Evolutionary conservation across 1,140 invertebrate genomes (phyloP).

Genomic region (Pemphigus obesinymphae): DNA sequence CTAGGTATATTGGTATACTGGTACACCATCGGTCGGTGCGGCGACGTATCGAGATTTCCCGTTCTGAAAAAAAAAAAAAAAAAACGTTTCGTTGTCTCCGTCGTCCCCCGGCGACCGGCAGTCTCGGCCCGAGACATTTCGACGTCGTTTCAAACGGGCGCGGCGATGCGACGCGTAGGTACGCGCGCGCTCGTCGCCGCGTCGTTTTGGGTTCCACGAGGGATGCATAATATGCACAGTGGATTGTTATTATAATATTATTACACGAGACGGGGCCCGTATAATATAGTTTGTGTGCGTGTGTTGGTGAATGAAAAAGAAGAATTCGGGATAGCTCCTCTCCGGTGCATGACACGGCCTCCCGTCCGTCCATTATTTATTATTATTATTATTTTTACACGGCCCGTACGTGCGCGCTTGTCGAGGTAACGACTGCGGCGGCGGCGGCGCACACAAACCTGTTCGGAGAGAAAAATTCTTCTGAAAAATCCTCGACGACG

Average conservation of each 20-base stretch:
- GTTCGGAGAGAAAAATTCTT: constrained; percentile 39
- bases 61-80: too few species aligned
- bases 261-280: background rate
- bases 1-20: too few species aligned
- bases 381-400: constrained; percentile 31
- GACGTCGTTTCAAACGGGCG: background rate
- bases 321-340: background rate
- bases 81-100: too few species aligned
- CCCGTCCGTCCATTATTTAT: constrained; percentile 29
- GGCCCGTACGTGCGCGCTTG: constrained; percentile 26
- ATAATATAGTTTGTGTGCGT: background rate
- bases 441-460: constrained; percentile 25
- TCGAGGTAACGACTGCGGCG: constrained; percentile 22
- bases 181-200: background rate
- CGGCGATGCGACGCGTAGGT: background rate
- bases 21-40: too few species aligned
- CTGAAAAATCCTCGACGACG: constrained; percentile 32
- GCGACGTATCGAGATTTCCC: too few species aligned
- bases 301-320: constrained; percentile 24
- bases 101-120: too few species aligned
- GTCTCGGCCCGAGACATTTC: too few species aligned
- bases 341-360: background rate
- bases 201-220: background rate
- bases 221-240: background rate
- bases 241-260: constrained; percentile 4